These are phyloP conservation scores for Anoura caudifer DNA, from an alignment of 2,113 vertebrate genomes.

Conservation along the genomic window DNA sequence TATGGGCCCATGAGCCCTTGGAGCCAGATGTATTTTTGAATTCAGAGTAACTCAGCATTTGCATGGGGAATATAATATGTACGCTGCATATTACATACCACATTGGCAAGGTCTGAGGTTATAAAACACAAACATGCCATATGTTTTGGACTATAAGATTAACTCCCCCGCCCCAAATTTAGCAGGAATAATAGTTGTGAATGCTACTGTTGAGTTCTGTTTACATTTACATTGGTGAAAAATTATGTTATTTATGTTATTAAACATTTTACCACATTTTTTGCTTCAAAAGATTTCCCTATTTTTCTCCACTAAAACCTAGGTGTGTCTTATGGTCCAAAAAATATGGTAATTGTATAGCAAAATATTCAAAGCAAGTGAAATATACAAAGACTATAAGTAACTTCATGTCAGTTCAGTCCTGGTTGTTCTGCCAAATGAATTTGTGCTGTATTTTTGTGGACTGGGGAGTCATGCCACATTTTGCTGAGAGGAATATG, in stretches of 20 bases:
- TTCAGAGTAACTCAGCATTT: constrained; percentile 48
- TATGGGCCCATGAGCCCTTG: background rate
- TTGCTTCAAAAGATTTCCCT: too few species aligned
- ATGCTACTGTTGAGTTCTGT: too few species aligned
- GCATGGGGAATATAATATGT: constrained; percentile 27
- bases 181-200: too few species aligned
- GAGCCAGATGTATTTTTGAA: constrained; percentile 50
- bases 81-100: background rate
- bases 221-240: too few species aligned
- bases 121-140: constrained; percentile 47
- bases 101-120: background rate
- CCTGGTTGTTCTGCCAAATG: background rate
- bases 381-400: background rate
- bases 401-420: background rate
- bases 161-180: too few species aligned
- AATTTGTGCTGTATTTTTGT: background rate
- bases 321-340: too few species aligned
- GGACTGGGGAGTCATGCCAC: background rate
- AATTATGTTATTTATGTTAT: too few species aligned
- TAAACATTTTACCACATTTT: too few species aligned
- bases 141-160: too few species aligned
- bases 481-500: background rate
- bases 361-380: constrained; percentile 34
- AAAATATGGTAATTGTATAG: background rate
- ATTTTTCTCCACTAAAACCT: too few species aligned